These are phyloP conservation scores for Lasiurus borealis DNA, from an alignment of 2,113 vertebrate genomes.

Conservation along the genomic window DNA sequence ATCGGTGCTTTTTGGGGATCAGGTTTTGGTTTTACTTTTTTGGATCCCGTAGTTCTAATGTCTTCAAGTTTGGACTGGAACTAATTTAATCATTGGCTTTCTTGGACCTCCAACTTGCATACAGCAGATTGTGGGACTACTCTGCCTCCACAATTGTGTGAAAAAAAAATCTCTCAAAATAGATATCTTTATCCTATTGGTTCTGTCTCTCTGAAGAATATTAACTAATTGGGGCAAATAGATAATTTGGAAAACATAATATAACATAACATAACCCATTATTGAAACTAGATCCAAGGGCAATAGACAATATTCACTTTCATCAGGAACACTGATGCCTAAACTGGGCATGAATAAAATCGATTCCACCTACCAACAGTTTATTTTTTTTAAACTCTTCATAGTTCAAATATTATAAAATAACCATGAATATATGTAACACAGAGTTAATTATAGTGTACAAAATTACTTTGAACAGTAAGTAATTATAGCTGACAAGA, in stretches of 20 bases:
- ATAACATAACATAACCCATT: background rate
- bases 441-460: background rate
- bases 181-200: background rate
- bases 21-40: background rate
- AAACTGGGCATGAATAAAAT: background rate
- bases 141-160: background rate
- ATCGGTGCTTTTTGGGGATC: background rate
- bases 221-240: background rate
- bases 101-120: background rate
- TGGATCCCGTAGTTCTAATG: background rate
- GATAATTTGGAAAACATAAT: background rate
- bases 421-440: background rate
- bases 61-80: background rate
- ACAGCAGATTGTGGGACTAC: background rate
- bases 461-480: background rate
- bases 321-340: background rate
- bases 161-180: background rate
- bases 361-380: background rate
- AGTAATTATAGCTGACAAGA: background rate
- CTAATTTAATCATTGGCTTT: background rate
- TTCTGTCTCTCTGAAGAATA: background rate
- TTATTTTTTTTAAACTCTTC: background rate
- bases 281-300: background rate
- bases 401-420: background rate
- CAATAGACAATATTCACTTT: background rate